These are phyloP conservation scores for Ascidia mentula DNA, from an alignment of 23 tunicate species.

Conservation along the genomic window DNA sequence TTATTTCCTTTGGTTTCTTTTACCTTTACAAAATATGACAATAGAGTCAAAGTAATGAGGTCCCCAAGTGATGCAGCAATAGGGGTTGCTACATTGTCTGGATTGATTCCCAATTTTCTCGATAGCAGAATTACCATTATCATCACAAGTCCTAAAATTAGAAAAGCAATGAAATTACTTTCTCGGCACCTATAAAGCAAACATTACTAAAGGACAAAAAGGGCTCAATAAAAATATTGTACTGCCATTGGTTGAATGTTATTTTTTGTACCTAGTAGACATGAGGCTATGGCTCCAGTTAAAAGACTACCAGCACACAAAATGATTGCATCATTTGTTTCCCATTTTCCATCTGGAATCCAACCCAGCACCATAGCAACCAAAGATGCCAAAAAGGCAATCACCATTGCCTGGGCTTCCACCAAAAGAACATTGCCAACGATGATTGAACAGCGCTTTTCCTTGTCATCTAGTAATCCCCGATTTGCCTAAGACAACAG, in stretches of 20 bases:
- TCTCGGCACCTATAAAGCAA: no score
- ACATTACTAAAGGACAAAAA: no score
- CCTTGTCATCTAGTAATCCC: slow-evolving; percentile 57
- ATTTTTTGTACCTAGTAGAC: slow-evolving; percentile 46
- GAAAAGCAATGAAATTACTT: neutral
- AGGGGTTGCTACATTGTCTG: slow-evolving; percentile 99
- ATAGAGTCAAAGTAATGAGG: slow-evolving; percentile 73
- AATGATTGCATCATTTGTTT: slow-evolving; percentile 79
- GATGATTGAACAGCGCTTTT: slow-evolving; percentile 42
- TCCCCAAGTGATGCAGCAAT: slow-evolving; percentile 98
- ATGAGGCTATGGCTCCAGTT: slow-evolving; percentile 95
- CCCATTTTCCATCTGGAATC: slow-evolving; percentile 98
- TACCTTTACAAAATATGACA: slow-evolving; percentile 71
- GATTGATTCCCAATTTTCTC: slow-evolving; percentile 78
- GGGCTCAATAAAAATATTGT: neutral
- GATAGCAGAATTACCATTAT: slow-evolving; percentile 64
- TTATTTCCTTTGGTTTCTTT: neutral
- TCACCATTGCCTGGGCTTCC: slow-evolving; percentile 95
- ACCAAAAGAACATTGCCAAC: slow-evolving; percentile 80
- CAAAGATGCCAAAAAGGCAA: slow-evolving; percentile 88
- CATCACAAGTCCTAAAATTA: slow-evolving; percentile 66
- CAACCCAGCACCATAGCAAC: slow-evolving; percentile 94
- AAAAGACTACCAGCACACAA: slow-evolving; percentile 79
- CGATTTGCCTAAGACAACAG: slow-evolving; percentile 55
- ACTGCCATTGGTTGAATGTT: neutral